These are phyloP conservation scores for Eurystomus gularis DNA, from an alignment of 2,113 vertebrate genomes.

Conservation along the genomic window DNA sequence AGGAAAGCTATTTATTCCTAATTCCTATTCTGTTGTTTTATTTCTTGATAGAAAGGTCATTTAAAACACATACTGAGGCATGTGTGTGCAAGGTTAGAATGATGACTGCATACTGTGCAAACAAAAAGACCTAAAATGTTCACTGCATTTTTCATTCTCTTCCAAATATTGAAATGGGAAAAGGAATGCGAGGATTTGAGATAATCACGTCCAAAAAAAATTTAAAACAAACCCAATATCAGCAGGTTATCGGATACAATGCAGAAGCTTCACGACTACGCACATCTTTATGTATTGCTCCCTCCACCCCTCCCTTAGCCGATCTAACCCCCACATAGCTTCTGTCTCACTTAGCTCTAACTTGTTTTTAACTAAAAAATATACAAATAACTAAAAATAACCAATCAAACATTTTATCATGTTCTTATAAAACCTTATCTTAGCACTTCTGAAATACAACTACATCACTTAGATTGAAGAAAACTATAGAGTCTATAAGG, in stretches of 20 bases:
- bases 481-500: neutral
- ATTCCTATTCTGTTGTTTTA: neutral
- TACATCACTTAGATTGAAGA: neutral
- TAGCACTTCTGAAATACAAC: neutral
- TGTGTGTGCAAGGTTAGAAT: rapidly evolving
- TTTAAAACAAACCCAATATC: neutral
- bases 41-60: neutral
- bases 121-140: neutral
- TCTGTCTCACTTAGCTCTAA: neutral
- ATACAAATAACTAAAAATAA: neutral
- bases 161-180: neutral
- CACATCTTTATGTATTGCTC: neutral
- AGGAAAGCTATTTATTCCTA: neutral
- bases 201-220: neutral
- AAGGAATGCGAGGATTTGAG: neutral
- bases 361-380: neutral
- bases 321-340: neutral
- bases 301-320: neutral
- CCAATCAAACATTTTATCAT: too few relatives aligned
- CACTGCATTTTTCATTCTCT: neutral
- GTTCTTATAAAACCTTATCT: too few relatives aligned
- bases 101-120: neutral
- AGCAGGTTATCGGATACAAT: neutral
- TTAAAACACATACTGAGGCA: neutral
- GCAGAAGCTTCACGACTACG: neutral